phyloP scores from a whole-genome alignment of 1,140 invertebrate species.

The Papilio helenus region DNA sequence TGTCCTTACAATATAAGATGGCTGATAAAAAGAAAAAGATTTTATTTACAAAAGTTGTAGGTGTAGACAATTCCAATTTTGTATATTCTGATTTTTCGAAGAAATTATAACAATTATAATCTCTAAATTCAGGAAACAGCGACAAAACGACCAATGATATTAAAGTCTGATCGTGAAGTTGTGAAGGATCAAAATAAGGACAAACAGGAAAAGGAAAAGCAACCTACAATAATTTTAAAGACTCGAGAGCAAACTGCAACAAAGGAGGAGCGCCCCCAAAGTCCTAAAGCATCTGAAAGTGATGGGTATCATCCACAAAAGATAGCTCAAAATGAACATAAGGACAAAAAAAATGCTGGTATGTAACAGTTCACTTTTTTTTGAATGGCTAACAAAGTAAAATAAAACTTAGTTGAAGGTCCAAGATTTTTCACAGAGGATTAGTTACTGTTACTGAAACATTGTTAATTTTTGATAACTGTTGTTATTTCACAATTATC shows the following conservation, averaged over 20 bases:
- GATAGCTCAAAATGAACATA: conserved; percentile 80
- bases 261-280: conserved; percentile 77
- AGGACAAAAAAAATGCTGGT: conserved; percentile 67
- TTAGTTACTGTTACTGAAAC: too few species aligned
- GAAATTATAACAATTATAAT: conserved; percentile 31
- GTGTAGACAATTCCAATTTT: conserved; percentile 11
- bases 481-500: too few species aligned
- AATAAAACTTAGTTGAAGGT: not conserved
- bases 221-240: conserved; percentile 79
- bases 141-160: conserved; percentile 71
- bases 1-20: conserved; percentile 47
- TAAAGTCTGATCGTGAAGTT: conserved; percentile 77
- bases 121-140: conserved; percentile 61
- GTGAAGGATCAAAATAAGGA: conserved; percentile 66
- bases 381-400: not conserved
- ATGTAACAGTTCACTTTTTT: not conserved
- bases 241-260: conserved; percentile 76
- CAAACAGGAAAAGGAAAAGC: conserved; percentile 76
- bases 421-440: not conserved
- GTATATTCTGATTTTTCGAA: conserved; percentile 24
- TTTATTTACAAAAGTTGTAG: conserved; percentile 63
- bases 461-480: too few species aligned
- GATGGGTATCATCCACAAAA: conserved; percentile 69
- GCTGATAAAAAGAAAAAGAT: conserved; percentile 79
- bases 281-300: conserved; percentile 71